These are phyloP conservation scores for Diplosoma virens DNA, from an alignment of 23 tunicate species.

Conservation along the genomic window DNA sequence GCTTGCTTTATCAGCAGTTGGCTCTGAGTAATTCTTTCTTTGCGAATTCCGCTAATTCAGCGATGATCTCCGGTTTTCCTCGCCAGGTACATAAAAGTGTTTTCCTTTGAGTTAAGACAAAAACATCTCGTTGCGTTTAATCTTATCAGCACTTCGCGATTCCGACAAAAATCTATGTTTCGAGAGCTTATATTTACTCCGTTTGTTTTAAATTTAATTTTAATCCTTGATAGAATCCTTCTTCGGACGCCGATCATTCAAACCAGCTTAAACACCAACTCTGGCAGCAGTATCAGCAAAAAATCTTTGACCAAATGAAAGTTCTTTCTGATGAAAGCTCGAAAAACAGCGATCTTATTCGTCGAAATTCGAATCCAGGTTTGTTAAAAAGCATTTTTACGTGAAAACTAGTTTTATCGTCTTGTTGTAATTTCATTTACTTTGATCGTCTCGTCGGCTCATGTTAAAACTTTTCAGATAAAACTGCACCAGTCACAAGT, in stretches of 20 bases:
- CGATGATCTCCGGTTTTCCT: not conserved
- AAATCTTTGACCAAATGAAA: conserved; percentile 29
- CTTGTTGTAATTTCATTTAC: not conserved
- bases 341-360: not conserved
- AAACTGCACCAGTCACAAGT: too few relatives aligned
- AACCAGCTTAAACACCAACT: conserved; percentile 19
- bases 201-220: not conserved
- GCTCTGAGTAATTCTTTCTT: conserved; percentile 67
- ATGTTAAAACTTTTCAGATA: too few relatives aligned
- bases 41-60: conserved; percentile 12
- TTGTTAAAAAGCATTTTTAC: not conserved
- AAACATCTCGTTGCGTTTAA: too few relatives aligned
- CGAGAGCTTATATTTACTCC: too few relatives aligned
- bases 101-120: too few relatives aligned
- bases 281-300: conserved; percentile 30
- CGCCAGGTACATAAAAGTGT: not conserved
- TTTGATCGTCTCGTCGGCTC: too few relatives aligned
- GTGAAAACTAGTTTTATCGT: not conserved
- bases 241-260: conserved; percentile 30
- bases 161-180: too few relatives aligned
- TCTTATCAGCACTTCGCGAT: too few relatives aligned
- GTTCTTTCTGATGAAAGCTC: conserved; percentile 4
- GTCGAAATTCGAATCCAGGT: conserved; percentile 39
- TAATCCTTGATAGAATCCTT: not conserved
- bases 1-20: conserved; percentile 79